These are phyloP conservation scores for Zhuqinia jingwanae DNA, from an alignment of 2,888 invertebrate species.

Conservation along the genomic window DNA sequence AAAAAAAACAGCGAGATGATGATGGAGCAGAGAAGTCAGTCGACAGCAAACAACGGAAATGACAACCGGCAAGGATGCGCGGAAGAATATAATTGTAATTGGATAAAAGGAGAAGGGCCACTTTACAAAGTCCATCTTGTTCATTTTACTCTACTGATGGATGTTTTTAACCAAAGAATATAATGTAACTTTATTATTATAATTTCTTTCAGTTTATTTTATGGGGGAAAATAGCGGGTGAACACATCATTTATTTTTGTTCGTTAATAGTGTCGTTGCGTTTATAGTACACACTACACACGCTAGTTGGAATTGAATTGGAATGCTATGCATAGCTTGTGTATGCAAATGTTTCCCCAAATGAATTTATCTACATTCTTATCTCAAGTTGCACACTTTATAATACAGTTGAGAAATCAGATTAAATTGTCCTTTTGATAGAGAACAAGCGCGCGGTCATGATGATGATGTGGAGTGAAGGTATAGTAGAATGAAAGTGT, in stretches of 20 bases:
- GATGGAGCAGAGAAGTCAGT: not conserved
- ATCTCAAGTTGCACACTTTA: conserved; percentile 32
- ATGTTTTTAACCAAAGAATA: not conserved
- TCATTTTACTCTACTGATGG: too few relatives aligned
- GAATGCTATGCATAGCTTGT: too few relatives aligned
- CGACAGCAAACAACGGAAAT: not conserved
- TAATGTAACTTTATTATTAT: not conserved
- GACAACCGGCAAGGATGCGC: not conserved
- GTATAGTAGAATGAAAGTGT: too few relatives aligned
- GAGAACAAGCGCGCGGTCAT: not conserved
- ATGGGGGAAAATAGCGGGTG: too few relatives aligned
- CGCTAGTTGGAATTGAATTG: too few relatives aligned
- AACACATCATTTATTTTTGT: too few relatives aligned
- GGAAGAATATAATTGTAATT: not conserved
- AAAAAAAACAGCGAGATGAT: too few relatives aligned
- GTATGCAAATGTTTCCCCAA: not conserved
- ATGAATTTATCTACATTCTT: conserved; percentile 57
- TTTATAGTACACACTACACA: not conserved
- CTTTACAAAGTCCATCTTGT: not conserved
- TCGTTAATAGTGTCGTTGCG: too few relatives aligned
- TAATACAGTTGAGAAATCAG: conserved; percentile 38
- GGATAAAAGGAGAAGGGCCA: not conserved
- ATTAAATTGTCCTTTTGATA: conserved; percentile 21
- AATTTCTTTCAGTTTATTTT: too few relatives aligned
- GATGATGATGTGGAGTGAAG: not conserved